Base-by-base conservation (phyloP, 2,797 vertebrate genomes). In the Spizella passerina region DNA sequence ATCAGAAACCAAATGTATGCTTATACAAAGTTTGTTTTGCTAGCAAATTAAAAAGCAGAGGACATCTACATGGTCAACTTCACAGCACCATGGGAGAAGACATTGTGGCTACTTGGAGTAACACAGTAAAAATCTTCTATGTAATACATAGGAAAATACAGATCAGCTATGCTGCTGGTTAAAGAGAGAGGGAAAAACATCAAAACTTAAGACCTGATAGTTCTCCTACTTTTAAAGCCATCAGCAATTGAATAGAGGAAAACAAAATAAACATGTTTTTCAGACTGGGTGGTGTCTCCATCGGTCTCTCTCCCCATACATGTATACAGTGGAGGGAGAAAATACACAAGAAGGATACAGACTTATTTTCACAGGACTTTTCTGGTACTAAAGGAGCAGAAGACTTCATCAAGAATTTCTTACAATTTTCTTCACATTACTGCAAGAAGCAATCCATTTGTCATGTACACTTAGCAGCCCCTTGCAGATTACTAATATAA, bases 41-140 rank as follows among this genome's bases (percentile, higher is more conserved):
- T 84, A 43, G 14, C 56, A 82, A 82, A 82, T 69, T 70, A 61
- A 85, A 93, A 90, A 79, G 18, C 57, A 82, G 44, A 63, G 12
- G 22, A 79, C 30, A 89, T 13, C 30, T 78, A 64, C 2, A 7
- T 1, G 1, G 24, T 63, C 46, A 69, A 4, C 10, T 71, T 26
- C 38, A 76, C 29, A 43, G 60, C 21, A 60, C 18, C 38, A 64
- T 1, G 34, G 44, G 77, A 73, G 38, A 78, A 12, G 16, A 44
- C 14, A 49, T 3, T 41, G 9, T 44, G 7, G 43, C 57, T 59
- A 4, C 27, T 23, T 20, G 30, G 20, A 80, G 29, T 9, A 66
- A 43, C 59, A 47, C 12, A 72, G 26, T 12, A 41, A 79, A 77
- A 82, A 32, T 3, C 6, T 23, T 66, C 34, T 52, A 6, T 24